A percentile compares a stretch with the other conserved stretches of the same genome.
Evolutionary conservation across 2,113 vertebrate species (phyloP).

Genomic region (Gambusia holbrooki): DNA sequence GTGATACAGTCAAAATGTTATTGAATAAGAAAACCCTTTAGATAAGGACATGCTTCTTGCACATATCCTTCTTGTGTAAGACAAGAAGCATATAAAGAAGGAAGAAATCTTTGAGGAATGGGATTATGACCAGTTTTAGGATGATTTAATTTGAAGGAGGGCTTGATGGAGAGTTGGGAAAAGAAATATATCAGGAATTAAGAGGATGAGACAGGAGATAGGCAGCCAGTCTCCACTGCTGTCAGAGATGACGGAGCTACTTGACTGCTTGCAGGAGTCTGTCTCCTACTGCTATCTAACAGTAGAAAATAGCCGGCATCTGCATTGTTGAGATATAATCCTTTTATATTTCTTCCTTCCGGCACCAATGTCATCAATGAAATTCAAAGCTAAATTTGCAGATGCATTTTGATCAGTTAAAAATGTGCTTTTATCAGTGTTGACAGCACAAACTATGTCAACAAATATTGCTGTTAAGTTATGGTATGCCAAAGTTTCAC

Average conservation of each 20-base stretch:
- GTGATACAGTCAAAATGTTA: neutral
- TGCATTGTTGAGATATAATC: slow-evolving; percentile 18
- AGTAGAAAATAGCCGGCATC: slow-evolving; percentile 47
- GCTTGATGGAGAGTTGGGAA: slow-evolving; percentile 21
- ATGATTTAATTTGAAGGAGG: slow-evolving; percentile 18
- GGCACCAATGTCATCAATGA: neutral
- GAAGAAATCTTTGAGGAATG: slow-evolving; percentile 9
- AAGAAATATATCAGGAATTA: slow-evolving; percentile 42
- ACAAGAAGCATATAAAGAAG: slow-evolving; percentile 10
- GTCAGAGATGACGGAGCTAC: slow-evolving; percentile 61
- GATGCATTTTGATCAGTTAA: neutral
- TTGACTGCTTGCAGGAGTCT: slow-evolving; percentile 38
- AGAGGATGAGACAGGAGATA: slow-evolving; percentile 51
- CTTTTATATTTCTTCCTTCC: neutral
- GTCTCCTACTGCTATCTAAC: slow-evolving; percentile 52
- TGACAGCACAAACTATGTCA: no score
- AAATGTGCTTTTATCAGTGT: no score
- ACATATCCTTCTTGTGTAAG: neutral
- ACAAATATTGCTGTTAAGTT: no score
- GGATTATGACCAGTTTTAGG: slow-evolving; percentile 8
- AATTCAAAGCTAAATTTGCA: neutral
- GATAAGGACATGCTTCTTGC: neutral
- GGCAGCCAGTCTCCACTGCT: slow-evolving; percentile 60
- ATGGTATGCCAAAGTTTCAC: no score
- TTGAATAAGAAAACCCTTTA: neutral